A percentile compares a stretch with the other conserved stretches of the same genome.
These are phyloP conservation scores for Alviniconcha strummeri DNA, from an alignment of 2,888 invertebrate species.

Conservation along the genomic window DNA sequence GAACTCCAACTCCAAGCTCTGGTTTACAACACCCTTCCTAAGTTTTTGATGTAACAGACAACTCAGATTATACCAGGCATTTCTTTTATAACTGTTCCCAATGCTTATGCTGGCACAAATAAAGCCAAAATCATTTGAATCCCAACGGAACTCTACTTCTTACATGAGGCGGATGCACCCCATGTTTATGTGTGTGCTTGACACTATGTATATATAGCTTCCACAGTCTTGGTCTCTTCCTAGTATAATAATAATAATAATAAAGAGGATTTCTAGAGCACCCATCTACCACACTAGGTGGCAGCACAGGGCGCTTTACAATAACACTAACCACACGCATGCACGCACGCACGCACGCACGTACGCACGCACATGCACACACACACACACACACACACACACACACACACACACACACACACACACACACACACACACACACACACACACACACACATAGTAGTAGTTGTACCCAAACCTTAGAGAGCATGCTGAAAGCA, in stretches of 20 bases:
- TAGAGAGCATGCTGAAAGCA: neutral
- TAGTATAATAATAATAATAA: neutral
- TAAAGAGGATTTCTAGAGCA: neutral
- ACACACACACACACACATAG: neutral
- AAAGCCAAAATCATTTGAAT: no score
- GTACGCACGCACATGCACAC: neutral
- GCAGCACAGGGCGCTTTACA: no score
- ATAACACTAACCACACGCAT: neutral
- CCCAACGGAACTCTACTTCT: no score
- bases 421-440: conserved; percentile 16
- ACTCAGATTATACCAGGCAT: no score
- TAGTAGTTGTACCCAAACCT: neutral
- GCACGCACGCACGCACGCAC: neutral
- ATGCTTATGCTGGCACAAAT: no score
- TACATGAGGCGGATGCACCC: no score
- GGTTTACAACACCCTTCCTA: no score
- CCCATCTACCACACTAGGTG: no score
- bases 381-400: conserved; percentile 9
- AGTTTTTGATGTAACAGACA: no score
- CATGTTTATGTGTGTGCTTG: neutral
- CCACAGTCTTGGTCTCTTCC: neutral
- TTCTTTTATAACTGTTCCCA: no score
- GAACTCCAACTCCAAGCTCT: no score
- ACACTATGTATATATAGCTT: no score
- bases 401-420: conserved; percentile 2